Conservation (phyloP, 2,797 vertebrate genomes). For the Halcyon badia region DNA sequence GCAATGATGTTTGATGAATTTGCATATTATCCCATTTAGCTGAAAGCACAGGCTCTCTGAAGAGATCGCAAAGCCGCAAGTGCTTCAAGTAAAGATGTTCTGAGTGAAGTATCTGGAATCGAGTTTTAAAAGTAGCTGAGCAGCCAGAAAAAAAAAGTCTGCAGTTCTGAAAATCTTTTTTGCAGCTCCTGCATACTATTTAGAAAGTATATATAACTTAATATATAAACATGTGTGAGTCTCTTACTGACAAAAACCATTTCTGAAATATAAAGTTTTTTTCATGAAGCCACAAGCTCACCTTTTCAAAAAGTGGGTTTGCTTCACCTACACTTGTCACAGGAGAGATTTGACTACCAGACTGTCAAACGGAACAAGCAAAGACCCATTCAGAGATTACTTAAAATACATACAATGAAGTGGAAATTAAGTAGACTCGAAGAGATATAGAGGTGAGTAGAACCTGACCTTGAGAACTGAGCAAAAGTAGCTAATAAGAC, state of each 20-base stretch:
- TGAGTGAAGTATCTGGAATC: not conserved
- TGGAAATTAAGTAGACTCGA: not conserved
- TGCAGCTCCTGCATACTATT: not conserved
- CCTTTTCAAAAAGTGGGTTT: not conserved
- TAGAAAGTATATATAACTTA: not conserved
- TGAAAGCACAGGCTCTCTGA: not conserved
- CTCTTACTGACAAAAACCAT: not conserved
- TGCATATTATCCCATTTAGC: not conserved
- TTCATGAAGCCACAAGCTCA: not conserved
- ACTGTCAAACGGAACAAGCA: not conserved
- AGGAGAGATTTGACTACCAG: not conserved
- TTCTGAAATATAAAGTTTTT: not conserved
- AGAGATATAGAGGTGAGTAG: not conserved
- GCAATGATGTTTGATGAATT: not conserved
- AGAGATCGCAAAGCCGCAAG: rapidly evolving
- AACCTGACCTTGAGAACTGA: not conserved
- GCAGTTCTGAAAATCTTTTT: not conserved
- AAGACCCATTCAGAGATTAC: not conserved
- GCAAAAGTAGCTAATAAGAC: not conserved
- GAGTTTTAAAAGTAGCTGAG: not conserved
- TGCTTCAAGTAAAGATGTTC: not conserved
- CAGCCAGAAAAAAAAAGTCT: not conserved
- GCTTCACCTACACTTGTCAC: not conserved
- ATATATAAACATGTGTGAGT: not conserved
- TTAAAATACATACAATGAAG: not conserved